These are phyloP conservation scores for Zaprionus camerounensis DNA, from an alignment of 1,140 invertebrate genomes.

Conservation along the genomic window DNA sequence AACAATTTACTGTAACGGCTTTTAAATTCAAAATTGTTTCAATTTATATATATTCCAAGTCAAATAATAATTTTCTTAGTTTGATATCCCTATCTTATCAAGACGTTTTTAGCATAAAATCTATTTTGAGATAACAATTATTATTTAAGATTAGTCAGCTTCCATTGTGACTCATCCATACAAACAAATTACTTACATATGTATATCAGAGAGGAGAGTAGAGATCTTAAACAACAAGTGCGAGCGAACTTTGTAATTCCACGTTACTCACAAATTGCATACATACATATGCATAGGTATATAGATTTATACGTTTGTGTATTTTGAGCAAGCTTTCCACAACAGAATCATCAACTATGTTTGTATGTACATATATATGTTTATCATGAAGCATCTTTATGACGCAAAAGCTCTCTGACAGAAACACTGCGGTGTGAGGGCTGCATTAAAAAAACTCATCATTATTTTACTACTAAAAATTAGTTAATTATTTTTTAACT, in stretches of 20 bases:
- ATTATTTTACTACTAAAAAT: not conserved
- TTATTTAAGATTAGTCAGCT: slow-evolving; percentile 10
- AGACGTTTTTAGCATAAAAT: not conserved
- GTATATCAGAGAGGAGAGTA: not conserved
- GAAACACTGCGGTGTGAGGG: not conserved
- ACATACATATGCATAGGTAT: not conserved
- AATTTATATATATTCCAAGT: not conserved
- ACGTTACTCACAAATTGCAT: not conserved
- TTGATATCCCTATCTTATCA: not conserved
- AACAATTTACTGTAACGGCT: not conserved
- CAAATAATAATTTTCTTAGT: not conserved
- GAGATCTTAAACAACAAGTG: slow-evolving; percentile 36
- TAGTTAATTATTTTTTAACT: too few relatives aligned
- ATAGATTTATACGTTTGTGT: not conserved
- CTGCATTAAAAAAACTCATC: not conserved
- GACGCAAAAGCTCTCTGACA: slow-evolving; percentile 19
- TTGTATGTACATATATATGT: not conserved
- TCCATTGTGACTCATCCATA: slow-evolving; percentile 37
- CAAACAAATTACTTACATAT: not conserved
- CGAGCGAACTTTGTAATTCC: not conserved
- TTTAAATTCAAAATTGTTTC: not conserved
- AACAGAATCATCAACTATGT: slow-evolving; percentile 6
- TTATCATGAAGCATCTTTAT: not conserved
- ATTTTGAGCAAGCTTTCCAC: slow-evolving; percentile 29
- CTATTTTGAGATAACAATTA: slow-evolving; percentile 5